Evolutionary conservation across 2,113 vertebrate genomes (phyloP).

Genomic region (Macroglossus sobrinus): DNA sequence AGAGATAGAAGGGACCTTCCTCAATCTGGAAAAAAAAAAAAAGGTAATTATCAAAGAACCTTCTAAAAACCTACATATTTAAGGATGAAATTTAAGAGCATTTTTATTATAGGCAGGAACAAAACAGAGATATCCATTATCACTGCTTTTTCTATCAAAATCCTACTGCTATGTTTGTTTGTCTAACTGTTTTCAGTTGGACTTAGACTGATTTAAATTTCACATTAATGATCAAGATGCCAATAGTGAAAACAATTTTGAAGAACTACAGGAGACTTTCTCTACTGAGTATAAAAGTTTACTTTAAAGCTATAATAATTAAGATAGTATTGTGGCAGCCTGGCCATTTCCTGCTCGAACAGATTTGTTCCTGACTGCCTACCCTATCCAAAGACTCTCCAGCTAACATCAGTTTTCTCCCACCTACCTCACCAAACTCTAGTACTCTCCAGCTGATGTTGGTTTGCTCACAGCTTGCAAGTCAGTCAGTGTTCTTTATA

Average conservation of each 20-base stretch:
- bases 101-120: background rate
- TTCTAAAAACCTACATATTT: background rate
- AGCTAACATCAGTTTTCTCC: too few species aligned
- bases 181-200: background rate
- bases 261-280: background rate
- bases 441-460: too few species aligned
- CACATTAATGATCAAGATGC: constrained; percentile 7
- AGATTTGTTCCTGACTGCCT: too few species aligned
- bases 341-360: too few species aligned
- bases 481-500: too few species aligned
- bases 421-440: too few species aligned
- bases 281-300: background rate
- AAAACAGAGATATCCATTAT: background rate
- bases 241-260: background rate
- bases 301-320: background rate
- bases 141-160: background rate
- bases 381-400: too few species aligned
- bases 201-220: background rate
- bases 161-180: background rate
- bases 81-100: background rate
- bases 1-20: background rate
- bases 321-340: background rate
- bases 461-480: too few species aligned
- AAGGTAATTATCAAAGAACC: background rate
- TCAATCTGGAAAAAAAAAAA: background rate